Evolutionary conservation across 2,888 invertebrate genomes (phyloP).

Genomic region (Scaptomyza cyrtandrae): DNA sequence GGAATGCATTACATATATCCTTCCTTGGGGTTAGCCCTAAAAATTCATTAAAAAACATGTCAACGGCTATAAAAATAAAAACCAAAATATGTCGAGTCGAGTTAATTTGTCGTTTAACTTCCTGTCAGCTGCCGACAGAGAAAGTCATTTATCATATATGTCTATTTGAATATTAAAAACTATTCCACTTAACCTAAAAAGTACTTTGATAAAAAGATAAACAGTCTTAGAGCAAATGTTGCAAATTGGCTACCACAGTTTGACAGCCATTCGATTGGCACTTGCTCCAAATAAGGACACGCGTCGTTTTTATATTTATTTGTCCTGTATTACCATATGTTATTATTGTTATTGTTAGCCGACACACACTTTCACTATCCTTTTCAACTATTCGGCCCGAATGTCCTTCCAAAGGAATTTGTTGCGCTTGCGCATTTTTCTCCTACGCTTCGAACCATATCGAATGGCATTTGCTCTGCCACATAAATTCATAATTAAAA

Average conservation of each 20-base stretch:
- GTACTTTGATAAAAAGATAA: background rate
- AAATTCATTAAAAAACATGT: constrained; percentile 64
- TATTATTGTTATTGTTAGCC: constrained; percentile 10
- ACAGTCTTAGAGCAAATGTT: constrained; percentile 9
- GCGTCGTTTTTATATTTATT: constrained; percentile 12
- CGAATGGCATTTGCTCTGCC: constrained; percentile 41
- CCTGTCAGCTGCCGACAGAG: constrained; percentile 75
- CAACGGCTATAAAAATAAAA: constrained; percentile 63
- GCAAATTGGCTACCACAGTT: constrained; percentile 23
- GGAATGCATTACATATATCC: constrained; percentile 35
- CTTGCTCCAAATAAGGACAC: constrained; percentile 35
- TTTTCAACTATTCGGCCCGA: constrained; percentile 5
- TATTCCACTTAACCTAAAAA: background rate
- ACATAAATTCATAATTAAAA: constrained; percentile 61
- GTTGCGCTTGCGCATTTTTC: constrained; percentile 49
- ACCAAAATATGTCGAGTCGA: constrained; percentile 30
- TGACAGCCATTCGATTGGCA: constrained; percentile 20
- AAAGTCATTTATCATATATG: constrained; percentile 37
- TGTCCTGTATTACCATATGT: constrained; percentile 34
- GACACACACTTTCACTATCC: constrained; percentile 54
- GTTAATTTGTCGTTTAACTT: constrained; percentile 78
- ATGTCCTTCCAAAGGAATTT: constrained; percentile 38
- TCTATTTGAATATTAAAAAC: background rate
- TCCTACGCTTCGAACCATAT: constrained; percentile 18
- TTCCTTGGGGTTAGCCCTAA: constrained; percentile 22